Conservation (phyloP, 2,113 vertebrate species). For the Myodes glareolus region DNA sequence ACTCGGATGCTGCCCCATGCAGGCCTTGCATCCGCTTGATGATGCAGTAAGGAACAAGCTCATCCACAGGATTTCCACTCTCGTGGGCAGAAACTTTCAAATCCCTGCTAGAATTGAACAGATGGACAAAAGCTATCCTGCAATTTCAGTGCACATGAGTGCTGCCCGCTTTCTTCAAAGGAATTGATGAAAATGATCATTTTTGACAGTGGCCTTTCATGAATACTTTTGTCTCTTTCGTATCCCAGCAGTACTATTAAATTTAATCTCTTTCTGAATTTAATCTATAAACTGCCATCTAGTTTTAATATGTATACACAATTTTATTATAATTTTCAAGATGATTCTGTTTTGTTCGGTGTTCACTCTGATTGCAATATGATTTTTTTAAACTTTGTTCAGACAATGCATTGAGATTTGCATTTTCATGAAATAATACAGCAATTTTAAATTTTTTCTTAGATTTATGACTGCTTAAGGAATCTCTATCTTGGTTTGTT, state of each 20-base stretch:
- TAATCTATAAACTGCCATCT: not conserved
- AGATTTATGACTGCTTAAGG: not conserved
- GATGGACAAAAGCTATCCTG: not conserved
- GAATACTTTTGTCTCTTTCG: not conserved
- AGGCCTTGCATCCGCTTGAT: not conserved
- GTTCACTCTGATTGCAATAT: not conserved
- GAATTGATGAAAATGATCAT: not conserved
- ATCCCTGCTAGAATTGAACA: not conserved
- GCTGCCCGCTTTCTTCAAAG: not conserved
- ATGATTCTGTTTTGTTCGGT: not conserved
- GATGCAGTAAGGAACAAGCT: not conserved
- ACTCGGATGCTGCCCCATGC: not conserved
- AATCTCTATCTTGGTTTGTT: not conserved
- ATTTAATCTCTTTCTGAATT: not conserved
- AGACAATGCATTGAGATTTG: not conserved
- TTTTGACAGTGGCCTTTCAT: conserved; percentile 29
- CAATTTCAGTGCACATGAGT: not conserved
- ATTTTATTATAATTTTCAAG: conserved; percentile 41
- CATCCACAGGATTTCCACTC: not conserved
- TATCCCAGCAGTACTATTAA: not conserved
- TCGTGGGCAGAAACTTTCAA: not conserved
- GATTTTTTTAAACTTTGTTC: conserved; percentile 5
- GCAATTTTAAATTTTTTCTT: not conserved
- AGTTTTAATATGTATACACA: conserved; percentile 5
- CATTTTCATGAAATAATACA: not conserved